Conservation (phyloP, 1,140 invertebrate genomes). For the Psix sp. region DNA sequence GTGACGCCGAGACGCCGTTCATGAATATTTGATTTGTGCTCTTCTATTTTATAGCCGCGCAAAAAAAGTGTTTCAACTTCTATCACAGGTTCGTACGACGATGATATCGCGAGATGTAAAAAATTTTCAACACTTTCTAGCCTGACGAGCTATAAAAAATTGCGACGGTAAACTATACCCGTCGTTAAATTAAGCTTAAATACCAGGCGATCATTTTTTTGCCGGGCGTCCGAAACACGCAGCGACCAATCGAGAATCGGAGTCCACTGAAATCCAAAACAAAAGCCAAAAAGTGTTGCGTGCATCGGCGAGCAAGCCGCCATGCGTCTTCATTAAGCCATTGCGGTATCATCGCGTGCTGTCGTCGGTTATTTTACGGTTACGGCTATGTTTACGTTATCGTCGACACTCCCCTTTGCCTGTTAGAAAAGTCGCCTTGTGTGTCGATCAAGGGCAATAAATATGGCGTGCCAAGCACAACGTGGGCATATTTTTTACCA, state of each 20-base stretch:
- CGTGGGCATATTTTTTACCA: conserved; percentile 45
- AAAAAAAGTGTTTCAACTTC: conserved; percentile 32
- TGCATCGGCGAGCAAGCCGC: conserved; percentile 47
- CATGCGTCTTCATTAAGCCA: conserved; percentile 67
- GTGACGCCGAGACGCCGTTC: conserved; percentile 35
- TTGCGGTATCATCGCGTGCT: conserved; percentile 62
- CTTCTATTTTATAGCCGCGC: conserved; percentile 23
- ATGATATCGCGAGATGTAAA: conserved; percentile 8
- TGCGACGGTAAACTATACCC: conserved; percentile 3
- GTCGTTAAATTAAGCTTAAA: conserved; percentile 14
- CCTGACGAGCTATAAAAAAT: conserved; percentile 1
- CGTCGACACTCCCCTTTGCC: too few relatives aligned
- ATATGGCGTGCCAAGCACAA: conserved; percentile 41
- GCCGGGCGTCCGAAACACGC: not conserved
- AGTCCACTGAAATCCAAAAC: conserved; percentile 36
- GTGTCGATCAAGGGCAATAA: conserved; percentile 62
- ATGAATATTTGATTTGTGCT: conserved; percentile 35
- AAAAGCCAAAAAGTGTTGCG: conserved; percentile 48
- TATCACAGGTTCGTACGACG: conserved; percentile 7
- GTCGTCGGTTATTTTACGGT: conserved; percentile 60
- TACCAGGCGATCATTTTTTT: conserved; percentile 17
- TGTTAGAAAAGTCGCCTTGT: too few relatives aligned
- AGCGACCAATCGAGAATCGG: conserved; percentile 27
- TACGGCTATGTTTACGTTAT: conserved; percentile 54
- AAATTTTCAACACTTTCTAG: conserved; percentile 3